Evolutionary conservation across 2,888 invertebrate species (phyloP).

Genomic region (Elysia crispata): DNA sequence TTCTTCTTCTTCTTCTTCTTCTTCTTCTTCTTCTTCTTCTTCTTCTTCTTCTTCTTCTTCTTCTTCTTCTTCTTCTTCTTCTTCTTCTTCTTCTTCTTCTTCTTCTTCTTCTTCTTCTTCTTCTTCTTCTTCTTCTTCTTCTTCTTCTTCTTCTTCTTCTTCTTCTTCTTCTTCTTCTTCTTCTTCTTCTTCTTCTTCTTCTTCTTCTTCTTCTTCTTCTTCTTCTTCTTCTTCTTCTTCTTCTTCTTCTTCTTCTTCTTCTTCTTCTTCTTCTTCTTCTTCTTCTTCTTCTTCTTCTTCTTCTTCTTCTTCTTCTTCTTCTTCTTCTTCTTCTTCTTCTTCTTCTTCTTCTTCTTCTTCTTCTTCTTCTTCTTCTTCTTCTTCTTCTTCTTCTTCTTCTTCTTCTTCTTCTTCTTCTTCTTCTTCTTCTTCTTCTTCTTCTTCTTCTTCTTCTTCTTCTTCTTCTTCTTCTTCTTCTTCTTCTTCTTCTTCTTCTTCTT

Average conservation of each 20-base stretch:
- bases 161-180: constrained; percentile 13
- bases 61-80: background rate
- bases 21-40: constrained; percentile 20
- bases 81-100: constrained; percentile 11
- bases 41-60: constrained; percentile 9
- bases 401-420: constrained; percentile 13
- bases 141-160: constrained; percentile 14
- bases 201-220: constrained; percentile 22
- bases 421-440: constrained; percentile 20
- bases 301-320: constrained; percentile 16
- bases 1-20: constrained; percentile 20
- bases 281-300: constrained; percentile 16
- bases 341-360: constrained; percentile 20
- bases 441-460: constrained; percentile 10
- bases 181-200: constrained; percentile 20
- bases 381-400: constrained; percentile 20
- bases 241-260: constrained; percentile 20
- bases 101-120: background rate
- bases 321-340: constrained; percentile 16
- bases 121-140: background rate
- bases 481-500: constrained; percentile 13
- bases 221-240: constrained; percentile 19
- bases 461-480: constrained; percentile 16
- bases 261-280: constrained; percentile 4
- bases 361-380: constrained; percentile 20